Conservation (phyloP, 2,888 invertebrate species). For the Ernsta delagoae region DNA sequence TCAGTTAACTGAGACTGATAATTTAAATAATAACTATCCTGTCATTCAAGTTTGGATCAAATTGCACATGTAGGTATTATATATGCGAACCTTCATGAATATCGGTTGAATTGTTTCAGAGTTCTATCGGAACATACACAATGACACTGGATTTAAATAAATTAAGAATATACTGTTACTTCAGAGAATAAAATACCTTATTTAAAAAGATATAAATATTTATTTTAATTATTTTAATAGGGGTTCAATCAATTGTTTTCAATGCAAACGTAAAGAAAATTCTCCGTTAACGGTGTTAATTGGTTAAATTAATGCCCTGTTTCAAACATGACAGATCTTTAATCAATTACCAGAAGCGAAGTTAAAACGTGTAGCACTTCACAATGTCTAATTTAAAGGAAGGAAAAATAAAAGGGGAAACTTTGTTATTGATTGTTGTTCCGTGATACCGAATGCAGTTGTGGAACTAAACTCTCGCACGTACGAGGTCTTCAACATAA, state of each 20-base stretch:
- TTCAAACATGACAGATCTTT: neutral
- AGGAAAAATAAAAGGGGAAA: conserved; percentile 41
- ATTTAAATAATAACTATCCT: too few species aligned
- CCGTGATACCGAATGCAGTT: conserved; percentile 48
- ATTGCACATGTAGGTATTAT: too few species aligned
- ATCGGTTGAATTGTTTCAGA: too few species aligned
- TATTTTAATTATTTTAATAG: neutral
- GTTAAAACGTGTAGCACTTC: conserved; percentile 37
- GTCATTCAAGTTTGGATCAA: too few species aligned
- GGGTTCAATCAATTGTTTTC: neutral
- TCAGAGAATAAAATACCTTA: too few species aligned
- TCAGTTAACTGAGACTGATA: too few species aligned
- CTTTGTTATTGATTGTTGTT: conserved; percentile 64
- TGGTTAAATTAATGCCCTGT: conserved; percentile 2
- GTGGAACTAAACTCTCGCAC: conserved; percentile 17
- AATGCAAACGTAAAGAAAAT: neutral
- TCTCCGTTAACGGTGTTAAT: neutral
- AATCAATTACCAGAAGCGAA: conserved; percentile 19
- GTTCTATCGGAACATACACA: too few species aligned
- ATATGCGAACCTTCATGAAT: too few species aligned
- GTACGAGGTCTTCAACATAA: neutral
- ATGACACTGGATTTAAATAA: too few species aligned
- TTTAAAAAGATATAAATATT: too few species aligned
- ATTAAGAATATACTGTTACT: too few species aligned
- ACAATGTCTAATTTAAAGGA: conserved; percentile 55